phyloP scores from a whole-genome alignment of 2,888 invertebrate genomes.

The Ichneumoninae sp. region DNA sequence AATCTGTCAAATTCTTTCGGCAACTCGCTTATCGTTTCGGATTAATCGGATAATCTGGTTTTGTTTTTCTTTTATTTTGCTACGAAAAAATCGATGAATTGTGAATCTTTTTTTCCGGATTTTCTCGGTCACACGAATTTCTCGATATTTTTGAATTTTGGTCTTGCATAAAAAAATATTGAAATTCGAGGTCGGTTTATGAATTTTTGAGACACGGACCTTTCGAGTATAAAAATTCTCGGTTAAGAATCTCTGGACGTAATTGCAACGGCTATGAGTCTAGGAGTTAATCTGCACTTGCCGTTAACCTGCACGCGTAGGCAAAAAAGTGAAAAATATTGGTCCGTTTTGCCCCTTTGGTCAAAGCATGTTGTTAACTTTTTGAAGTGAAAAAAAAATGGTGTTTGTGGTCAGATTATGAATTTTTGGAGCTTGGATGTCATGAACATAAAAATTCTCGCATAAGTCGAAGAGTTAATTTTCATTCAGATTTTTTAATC shows the following conservation, averaged over 20 bases:
- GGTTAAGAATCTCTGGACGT: background rate
- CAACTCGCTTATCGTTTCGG: background rate
- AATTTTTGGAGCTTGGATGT: background rate
- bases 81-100: background rate
- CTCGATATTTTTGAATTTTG: background rate
- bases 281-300: background rate
- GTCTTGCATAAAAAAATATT: background rate
- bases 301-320: background rate
- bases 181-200: background rate
- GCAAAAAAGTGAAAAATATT: background rate
- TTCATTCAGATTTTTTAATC: background rate
- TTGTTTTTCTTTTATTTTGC: background rate
- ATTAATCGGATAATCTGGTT: background rate
- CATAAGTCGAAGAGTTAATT: background rate
- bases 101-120: background rate
- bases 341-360: background rate
- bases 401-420: background rate
- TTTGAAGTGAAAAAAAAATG: background rate
- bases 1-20: background rate
- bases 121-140: constrained; percentile 6
- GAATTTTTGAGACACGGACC: background rate
- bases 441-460: background rate
- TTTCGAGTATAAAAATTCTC: background rate
- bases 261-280: background rate
- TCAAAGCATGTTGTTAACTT: background rate